These are phyloP conservation scores for Ostrea edulis DNA, from an alignment of 1,140 invertebrate species.

Conservation along the genomic window DNA sequence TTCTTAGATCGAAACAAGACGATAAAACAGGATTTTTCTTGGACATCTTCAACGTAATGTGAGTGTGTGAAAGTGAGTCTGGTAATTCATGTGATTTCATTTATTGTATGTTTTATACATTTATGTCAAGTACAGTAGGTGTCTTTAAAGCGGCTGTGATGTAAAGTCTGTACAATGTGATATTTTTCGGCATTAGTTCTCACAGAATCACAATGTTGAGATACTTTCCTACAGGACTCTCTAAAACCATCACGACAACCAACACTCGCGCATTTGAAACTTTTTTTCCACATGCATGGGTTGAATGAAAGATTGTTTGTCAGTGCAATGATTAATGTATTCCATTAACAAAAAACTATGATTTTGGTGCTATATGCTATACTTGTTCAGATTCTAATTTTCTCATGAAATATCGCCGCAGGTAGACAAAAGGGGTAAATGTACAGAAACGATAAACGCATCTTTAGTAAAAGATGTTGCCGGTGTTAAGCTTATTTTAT, in stretches of 20 bases:
- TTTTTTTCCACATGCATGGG: neutral
- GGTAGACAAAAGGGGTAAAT: constrained; percentile 6
- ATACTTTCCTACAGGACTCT: neutral
- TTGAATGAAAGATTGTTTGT: constrained; percentile 7
- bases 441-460: neutral
- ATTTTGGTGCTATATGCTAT: constrained; percentile 25
- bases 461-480: neutral
- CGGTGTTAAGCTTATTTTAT: neutral
- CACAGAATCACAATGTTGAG: neutral
- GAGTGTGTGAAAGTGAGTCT: neutral
- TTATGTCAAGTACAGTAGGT: neutral
- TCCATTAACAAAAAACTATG: neutral
- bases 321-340: constrained; percentile 28
- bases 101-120: constrained; percentile 5
- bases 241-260: neutral
- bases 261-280: constrained; percentile 5
- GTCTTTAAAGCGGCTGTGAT: constrained; percentile 24
- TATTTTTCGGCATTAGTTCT: constrained; percentile 11
- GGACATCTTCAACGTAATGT: neutral
- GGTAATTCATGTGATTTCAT: neutral
- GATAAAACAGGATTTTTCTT: too few relatives aligned
- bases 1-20: too few relatives aligned
- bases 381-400: neutral
- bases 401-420: constrained; percentile 1
- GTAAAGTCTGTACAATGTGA: constrained; percentile 7